phyloP scores from a whole-genome alignment of 37 sponge, comb jelly and placozoan genomes.

The Theonella swinhoei region DNA sequence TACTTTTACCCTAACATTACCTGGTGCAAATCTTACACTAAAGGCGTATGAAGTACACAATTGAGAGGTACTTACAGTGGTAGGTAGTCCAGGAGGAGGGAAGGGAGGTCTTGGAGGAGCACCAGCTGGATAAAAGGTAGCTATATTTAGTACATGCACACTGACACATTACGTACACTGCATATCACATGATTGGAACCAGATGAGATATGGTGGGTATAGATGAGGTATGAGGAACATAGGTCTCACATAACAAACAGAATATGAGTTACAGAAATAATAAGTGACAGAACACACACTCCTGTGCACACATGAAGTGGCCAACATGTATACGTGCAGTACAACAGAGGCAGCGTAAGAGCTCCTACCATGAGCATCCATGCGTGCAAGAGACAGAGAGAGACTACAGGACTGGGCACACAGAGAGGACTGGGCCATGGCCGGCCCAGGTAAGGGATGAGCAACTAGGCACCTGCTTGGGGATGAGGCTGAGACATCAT shows the following conservation, averaged over 20 bases:
- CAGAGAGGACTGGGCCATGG: neutral
- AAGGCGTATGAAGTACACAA: neutral
- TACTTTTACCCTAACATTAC: neutral
- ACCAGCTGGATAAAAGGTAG: neutral
- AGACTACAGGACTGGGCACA: neutral
- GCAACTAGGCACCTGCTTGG: slow-evolving; percentile 16
- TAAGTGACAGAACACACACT: too few relatives aligned
- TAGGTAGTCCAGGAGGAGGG: neutral
- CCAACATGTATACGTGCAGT: too few relatives aligned
- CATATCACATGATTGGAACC: too few relatives aligned
- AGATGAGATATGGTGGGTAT: too few relatives aligned
- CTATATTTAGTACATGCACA: too few relatives aligned
- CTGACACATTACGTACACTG: too few relatives aligned
- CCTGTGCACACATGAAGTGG: too few relatives aligned
- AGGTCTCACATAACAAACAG: too few relatives aligned
- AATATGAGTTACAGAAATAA: too few relatives aligned
- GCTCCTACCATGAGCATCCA: neutral
- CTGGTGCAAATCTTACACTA: neutral
- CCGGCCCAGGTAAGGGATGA: neutral
- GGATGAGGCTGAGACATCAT: neutral
- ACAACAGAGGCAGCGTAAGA: neutral
- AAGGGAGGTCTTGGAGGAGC: neutral
- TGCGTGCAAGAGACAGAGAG: slow-evolving; percentile 15
- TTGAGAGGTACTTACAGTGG: neutral
- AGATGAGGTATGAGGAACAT: too few relatives aligned